Percentiles rank a stretch among this genome's conserved stretches.
These are phyloP conservation scores for Cancer borealis DNA, from an alignment of 2,888 invertebrate genomes.

Conservation along the genomic window DNA sequence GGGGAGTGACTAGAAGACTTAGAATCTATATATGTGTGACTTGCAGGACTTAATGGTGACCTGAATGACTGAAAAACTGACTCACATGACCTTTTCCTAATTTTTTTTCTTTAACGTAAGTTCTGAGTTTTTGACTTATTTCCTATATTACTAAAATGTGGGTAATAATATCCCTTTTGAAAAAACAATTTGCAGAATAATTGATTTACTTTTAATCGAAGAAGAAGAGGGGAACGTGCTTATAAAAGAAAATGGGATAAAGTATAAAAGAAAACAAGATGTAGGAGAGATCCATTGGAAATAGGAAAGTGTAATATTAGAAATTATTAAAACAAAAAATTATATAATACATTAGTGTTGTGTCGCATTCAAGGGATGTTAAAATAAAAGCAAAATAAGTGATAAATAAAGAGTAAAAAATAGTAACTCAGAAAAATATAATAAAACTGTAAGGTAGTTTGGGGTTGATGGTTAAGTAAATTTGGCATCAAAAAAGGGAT, in stretches of 20 bases:
- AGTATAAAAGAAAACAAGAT: background rate
- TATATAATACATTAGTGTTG: constrained; percentile 4
- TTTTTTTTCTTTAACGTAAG: too few relatives aligned
- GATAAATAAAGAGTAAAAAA: background rate
- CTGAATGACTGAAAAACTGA: background rate
- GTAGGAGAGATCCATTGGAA: background rate
- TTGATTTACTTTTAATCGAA: background rate
- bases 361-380: constrained; percentile 18
- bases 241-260: background rate
- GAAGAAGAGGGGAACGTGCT: background rate
- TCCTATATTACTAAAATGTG: background rate
- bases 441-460: background rate
- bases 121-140: background rate
- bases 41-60: background rate
- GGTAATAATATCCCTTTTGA: background rate
- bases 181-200: background rate
- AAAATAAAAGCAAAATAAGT: background rate
- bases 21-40: background rate
- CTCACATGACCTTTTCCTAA: too few relatives aligned
- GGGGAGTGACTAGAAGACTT: background rate
- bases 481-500: constrained; percentile 13
- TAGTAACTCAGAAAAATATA: background rate
- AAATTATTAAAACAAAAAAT: background rate
- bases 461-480: constrained; percentile 22
- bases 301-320: background rate